A percentile compares a stretch with the other conserved stretches of the same genome.
These are phyloP conservation scores for Butorides virescens DNA, from an alignment of 2,113 vertebrate genomes.

Conservation along the genomic window DNA sequence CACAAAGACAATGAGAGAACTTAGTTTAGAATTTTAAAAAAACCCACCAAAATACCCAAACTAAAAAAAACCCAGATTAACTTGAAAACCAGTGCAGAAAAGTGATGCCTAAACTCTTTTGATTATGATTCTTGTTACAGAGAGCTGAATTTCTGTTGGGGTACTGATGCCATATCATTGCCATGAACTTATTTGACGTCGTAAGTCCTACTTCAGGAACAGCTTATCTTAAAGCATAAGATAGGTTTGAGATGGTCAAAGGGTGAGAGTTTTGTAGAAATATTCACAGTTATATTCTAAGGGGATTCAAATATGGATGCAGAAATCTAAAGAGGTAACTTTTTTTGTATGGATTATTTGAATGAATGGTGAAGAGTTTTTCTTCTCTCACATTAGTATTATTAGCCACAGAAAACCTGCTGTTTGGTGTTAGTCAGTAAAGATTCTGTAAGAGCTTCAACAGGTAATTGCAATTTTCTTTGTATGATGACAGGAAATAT, in stretches of 20 bases:
- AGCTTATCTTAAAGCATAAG: not conserved
- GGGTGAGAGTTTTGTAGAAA: not conserved
- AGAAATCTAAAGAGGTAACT: not conserved
- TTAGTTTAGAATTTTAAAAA: not conserved
- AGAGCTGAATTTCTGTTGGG: not conserved
- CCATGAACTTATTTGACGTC: not conserved
- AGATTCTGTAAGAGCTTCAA: not conserved
- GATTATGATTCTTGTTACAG: not conserved
- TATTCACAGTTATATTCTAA: not conserved
- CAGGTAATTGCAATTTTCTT: not conserved
- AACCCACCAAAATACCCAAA: no score
- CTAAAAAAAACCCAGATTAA: not conserved
- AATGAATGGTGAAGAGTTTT: not conserved
- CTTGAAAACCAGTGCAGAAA: not conserved
- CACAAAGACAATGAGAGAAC: not conserved
- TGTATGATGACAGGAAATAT: not conserved
- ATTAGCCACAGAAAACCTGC: not conserved
- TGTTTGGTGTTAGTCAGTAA: not conserved
- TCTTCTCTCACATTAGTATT: not conserved
- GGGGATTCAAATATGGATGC: not conserved
- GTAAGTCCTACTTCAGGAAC: not conserved
- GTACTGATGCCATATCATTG: not conserved
- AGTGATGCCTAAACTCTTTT: not conserved
- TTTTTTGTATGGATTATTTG: not conserved
- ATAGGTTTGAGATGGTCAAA: not conserved